Conservation (phyloP, 2,797 vertebrate genomes). For the Poliocrania exsul region DNA sequence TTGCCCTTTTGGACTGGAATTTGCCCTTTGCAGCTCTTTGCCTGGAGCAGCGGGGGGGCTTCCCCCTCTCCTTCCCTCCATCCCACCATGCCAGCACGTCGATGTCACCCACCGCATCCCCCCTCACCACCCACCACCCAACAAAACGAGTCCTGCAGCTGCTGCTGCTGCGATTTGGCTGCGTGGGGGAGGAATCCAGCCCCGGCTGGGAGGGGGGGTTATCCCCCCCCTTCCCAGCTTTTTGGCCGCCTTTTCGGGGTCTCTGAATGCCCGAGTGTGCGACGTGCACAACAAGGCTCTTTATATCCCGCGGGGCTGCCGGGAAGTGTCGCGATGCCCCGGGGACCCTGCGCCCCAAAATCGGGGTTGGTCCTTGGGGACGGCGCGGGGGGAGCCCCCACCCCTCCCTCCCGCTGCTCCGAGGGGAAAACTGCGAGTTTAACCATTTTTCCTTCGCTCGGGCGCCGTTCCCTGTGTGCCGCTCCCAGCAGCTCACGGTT, state of each 20-base stretch:
- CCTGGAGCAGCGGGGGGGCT: not conserved
- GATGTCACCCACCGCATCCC: not conserved
- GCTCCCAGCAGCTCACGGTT: not conserved
- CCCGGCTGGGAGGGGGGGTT: not conserved
- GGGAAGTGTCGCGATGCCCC: not conserved
- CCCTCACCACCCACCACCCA: not conserved
- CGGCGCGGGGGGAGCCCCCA: accelerated
- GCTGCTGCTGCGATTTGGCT: not conserved
- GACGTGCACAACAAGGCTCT: slow-evolving; percentile 29
- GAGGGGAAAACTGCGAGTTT: accelerated
- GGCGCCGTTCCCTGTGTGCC: not conserved
- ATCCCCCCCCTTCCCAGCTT: not conserved
- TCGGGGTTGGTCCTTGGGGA: accelerated
- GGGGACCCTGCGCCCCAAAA: not conserved
- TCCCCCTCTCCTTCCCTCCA: not conserved
- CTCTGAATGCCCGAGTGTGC: slow-evolving; percentile 49
- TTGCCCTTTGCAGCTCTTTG: slow-evolving; percentile 25
- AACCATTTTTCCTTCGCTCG: accelerated
- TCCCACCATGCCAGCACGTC: accelerated
- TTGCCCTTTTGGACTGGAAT: slow-evolving; percentile 20
- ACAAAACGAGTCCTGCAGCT: not conserved
- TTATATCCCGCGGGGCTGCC: not conserved
- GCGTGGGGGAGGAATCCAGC: slow-evolving; percentile 37
- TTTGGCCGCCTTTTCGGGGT: slow-evolving; percentile 22
- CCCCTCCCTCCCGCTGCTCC: accelerated